Evolutionary conservation across 2,888 invertebrate species (phyloP).

Genomic region (Drosophila affinis): DNA sequence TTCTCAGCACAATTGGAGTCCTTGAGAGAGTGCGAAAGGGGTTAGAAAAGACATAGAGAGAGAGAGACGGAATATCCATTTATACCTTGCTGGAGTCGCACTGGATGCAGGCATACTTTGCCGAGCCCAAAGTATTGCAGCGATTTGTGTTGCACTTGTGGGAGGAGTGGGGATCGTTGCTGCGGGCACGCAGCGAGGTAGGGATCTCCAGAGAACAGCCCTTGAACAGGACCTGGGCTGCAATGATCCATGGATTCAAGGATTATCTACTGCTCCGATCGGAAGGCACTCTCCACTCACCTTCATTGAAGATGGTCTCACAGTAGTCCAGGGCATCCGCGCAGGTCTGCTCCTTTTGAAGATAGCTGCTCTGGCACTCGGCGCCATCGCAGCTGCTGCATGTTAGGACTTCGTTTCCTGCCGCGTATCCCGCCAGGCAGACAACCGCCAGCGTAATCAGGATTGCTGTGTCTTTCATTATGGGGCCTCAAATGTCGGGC

Average conservation of each 20-base stretch:
- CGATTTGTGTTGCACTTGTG: conserved; percentile 79
- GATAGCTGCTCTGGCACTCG: conserved; percentile 73
- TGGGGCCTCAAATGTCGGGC: conserved; percentile 40
- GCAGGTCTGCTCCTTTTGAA: conserved; percentile 62
- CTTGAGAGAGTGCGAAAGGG: conserved; percentile 21
- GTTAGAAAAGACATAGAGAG: neutral
- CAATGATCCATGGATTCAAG: neutral
- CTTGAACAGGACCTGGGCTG: conserved; percentile 72
- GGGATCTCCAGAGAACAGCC: conserved; percentile 81
- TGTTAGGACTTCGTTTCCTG: conserved; percentile 63
- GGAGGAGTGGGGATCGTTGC: conserved; percentile 61
- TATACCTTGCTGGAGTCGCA: conserved; percentile 75
- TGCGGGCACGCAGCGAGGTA: conserved; percentile 64
- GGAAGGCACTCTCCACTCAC: conserved; percentile 52
- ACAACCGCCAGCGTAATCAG: conserved; percentile 41
- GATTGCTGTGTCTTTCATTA: conserved; percentile 55
- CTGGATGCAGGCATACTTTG: conserved; percentile 73
- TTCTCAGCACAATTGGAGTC: conserved; percentile 69
- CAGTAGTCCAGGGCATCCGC: conserved; percentile 79
- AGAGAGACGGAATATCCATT: fast-evolving
- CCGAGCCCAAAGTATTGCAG: conserved; percentile 80
- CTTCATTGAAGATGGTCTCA: conserved; percentile 78
- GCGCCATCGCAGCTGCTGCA: conserved; percentile 80
- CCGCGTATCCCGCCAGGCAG: conserved; percentile 33
- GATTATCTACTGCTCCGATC: neutral